Conservation (phyloP, 2,797 vertebrate species). For the Channallabes apus region DNA sequence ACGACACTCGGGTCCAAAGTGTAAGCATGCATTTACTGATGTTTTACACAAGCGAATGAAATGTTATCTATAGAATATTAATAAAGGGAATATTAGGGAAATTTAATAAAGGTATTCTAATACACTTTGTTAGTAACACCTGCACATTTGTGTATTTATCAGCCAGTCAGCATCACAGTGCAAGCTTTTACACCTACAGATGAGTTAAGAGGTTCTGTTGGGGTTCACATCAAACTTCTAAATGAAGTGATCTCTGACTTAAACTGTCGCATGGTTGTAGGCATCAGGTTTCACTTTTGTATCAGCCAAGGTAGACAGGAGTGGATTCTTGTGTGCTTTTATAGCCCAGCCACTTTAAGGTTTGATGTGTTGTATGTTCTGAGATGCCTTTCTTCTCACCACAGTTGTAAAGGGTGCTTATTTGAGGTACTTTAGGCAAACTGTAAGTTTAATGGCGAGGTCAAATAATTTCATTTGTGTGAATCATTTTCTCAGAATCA, state of each 20-base stretch:
- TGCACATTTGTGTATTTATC: background rate
- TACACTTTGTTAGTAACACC: background rate
- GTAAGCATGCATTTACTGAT: slow-evolving; percentile 69
- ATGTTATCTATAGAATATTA: background rate
- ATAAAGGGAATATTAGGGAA: background rate
- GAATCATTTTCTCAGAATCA: slow-evolving; percentile 76
- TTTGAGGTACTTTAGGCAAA: background rate
- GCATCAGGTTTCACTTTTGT: background rate
- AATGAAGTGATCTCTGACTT: background rate
- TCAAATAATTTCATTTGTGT: background rate
- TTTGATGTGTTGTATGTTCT: too few species aligned
- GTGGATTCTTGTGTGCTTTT: background rate
- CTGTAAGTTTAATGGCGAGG: too few species aligned
- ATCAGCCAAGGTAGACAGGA: background rate
- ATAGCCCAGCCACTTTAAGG: background rate
- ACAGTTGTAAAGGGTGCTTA: too few species aligned
- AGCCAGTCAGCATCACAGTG: background rate
- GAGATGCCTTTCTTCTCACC: too few species aligned
- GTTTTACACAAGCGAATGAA: background rate
- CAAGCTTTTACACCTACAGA: background rate
- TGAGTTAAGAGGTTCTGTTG: background rate
- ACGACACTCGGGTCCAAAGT: slow-evolving; percentile 98
- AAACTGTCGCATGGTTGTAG: background rate
- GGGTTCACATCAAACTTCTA: background rate
- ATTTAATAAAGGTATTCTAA: background rate